Evolutionary conservation across 2,888 invertebrate species (phyloP).

Genomic region (Seira musarum): DNA sequence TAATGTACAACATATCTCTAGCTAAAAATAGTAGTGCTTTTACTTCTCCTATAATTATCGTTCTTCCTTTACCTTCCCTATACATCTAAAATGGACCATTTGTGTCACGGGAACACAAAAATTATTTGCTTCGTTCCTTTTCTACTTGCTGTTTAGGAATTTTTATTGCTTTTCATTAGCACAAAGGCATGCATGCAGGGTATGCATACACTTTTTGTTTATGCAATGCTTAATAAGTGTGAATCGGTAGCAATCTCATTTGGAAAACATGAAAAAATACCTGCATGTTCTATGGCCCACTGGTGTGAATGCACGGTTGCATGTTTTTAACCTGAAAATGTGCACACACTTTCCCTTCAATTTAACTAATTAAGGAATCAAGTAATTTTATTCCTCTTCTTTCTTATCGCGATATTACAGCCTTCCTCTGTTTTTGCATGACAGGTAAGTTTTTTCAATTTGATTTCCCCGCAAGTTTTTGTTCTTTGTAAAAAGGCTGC

Average conservation of each 20-base stretch:
- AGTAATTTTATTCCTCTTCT: not conserved
- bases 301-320: not conserved
- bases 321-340: not conserved
- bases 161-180: slow-evolving; percentile 54
- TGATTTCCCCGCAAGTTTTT: not conserved
- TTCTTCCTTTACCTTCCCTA: slow-evolving; percentile 10
- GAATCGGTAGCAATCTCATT: slow-evolving; percentile 1
- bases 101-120: slow-evolving; percentile 56
- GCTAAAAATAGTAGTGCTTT: slow-evolving; percentile 4
- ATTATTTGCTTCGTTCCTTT: slow-evolving; percentile 54
- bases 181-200: slow-evolving; percentile 14
- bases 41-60: slow-evolving; percentile 1
- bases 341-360: slow-evolving; percentile 1
- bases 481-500: not conserved
- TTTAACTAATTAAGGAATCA: slow-evolving; percentile 46
- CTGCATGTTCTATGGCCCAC: not conserved
- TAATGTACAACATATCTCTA: not conserved
- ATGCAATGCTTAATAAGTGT: slow-evolving; percentile 30
- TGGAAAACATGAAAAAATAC: slow-evolving; percentile 3
- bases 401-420: slow-evolving; percentile 4
- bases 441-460: slow-evolving; percentile 1
- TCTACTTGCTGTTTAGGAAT: slow-evolving; percentile 24
- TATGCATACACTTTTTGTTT: not conserved
- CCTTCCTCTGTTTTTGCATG: not conserved
- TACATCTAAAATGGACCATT: slow-evolving; percentile 55